phyloP scores from a whole-genome alignment of 2,888 invertebrate species.

The Callimorpha dominula region DNA sequence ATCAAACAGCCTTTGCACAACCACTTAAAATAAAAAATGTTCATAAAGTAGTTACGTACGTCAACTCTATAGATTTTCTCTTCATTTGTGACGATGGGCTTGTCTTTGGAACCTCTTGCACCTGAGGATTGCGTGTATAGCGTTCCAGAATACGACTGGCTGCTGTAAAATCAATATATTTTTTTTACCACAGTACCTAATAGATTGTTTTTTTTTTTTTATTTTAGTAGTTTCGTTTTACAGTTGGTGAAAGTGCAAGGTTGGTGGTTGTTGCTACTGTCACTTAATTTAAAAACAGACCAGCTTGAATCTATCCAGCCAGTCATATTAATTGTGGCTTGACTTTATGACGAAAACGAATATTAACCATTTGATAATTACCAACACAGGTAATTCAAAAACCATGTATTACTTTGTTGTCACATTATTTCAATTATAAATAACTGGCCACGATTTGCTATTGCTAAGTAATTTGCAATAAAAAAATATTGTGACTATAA shows the following conservation, averaged over 20 bases:
- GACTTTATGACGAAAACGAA: background rate
- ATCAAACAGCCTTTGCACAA: background rate
- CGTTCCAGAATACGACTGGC: conserved; percentile 81
- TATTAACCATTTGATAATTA: background rate
- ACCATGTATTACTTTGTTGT: background rate
- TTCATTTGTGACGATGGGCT: conserved; percentile 60
- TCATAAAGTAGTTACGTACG: conserved; percentile 48
- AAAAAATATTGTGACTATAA: no score
- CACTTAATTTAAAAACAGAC: background rate
- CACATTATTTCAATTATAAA: no score
- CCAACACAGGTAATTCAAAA: background rate
- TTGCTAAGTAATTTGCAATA: no score
- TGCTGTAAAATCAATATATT: conserved; percentile 59
- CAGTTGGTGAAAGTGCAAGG: background rate
- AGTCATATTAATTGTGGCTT: background rate
- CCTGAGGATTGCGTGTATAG: conserved; percentile 75
- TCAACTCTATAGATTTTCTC: conserved; percentile 60
- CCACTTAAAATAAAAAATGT: background rate
- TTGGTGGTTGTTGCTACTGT: background rate
- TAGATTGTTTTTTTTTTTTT: background rate
- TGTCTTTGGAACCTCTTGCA: conserved; percentile 56
- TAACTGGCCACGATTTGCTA: no score
- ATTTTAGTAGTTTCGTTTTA: no score
- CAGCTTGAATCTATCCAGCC: no score
- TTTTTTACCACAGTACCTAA: background rate